Base-by-base conservation (phyloP, 1,140 invertebrate genomes). In the Sinonovacula constricta region DNA sequence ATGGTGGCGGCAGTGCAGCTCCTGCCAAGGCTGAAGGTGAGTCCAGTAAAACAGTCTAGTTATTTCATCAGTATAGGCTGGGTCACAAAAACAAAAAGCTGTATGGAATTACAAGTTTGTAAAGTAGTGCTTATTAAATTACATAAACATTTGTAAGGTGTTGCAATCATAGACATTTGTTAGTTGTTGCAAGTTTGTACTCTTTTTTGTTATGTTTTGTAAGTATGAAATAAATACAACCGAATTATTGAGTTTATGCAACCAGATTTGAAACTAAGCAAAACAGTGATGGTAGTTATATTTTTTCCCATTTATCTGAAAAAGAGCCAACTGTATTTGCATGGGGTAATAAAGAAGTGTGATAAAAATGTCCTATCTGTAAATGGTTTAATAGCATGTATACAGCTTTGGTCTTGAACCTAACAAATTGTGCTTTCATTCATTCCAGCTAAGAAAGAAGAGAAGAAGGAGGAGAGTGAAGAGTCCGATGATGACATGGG, bases 401-500 rank as follows among this genome's bases (percentile, higher is more conserved):
- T 56, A 22, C 54, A 56, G 54, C 26, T 5, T 7, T 56, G n/a
- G 54, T 5, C 5, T 26, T 24, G 30, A 7, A 26, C n/a, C n/a
- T 62, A 24, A 5, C 28, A 28, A 30, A 33, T 28, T 28, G 30
- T 31, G 7, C 12, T 45, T 72, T 59, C 45, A 12, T 63, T 53
- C 10, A 49, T 78, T 71, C 51, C 76, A 79, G 94, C 96, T 88
- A 94, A 96, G 91, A 95, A 96, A 92, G 95, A 97, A 90, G 39
- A 95, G 88, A 92, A 94, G 83, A 86, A 90, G 70, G 90, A 90
- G 82, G 94, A 95, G 90, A 94, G 95, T 87, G 95, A 92, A 92
- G 95, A 96, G 92, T 95, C 94, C 59, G 96, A 97, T 88, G 96
- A 97, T 87, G 97, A 97, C 90, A 97, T 98, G 96, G 96, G 96